Evolutionary conservation across 2,113 vertebrate species (phyloP).

Genomic region (Illadopsis cleaveri): DNA sequence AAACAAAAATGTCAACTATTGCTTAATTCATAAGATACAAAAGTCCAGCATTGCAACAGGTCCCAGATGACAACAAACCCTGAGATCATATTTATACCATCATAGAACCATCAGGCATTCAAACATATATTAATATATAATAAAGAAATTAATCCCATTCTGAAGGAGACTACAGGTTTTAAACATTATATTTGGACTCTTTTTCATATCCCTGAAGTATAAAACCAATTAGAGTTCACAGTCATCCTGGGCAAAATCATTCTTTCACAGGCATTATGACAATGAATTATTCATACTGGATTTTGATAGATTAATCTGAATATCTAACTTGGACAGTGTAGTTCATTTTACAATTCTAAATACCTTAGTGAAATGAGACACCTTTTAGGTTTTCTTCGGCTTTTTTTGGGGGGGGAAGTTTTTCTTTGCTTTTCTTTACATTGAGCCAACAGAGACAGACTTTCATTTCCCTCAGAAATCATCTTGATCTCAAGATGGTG

Average conservation of each 20-base stretch:
- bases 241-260: background rate
- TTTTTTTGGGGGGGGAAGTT: fast-evolving
- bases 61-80: background rate
- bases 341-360: background rate
- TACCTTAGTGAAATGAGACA: background rate
- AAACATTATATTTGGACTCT: background rate
- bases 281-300: background rate
- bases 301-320: background rate
- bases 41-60: background rate
- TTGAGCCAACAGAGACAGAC: background rate
- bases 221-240: background rate
- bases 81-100: background rate
- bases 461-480: background rate
- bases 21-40: background rate
- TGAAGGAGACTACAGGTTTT: background rate
- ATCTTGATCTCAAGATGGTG: background rate
- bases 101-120: background rate
- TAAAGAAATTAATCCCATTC: background rate
- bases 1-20: background rate
- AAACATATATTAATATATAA: background rate
- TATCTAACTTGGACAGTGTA: background rate
- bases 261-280: background rate
- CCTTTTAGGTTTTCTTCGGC: fast-evolving
- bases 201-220: background rate
- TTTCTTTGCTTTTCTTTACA: background rate